phyloP scores from a whole-genome alignment of 2,113 vertebrate genomes.

The Chlorodrepanis virens region DNA sequence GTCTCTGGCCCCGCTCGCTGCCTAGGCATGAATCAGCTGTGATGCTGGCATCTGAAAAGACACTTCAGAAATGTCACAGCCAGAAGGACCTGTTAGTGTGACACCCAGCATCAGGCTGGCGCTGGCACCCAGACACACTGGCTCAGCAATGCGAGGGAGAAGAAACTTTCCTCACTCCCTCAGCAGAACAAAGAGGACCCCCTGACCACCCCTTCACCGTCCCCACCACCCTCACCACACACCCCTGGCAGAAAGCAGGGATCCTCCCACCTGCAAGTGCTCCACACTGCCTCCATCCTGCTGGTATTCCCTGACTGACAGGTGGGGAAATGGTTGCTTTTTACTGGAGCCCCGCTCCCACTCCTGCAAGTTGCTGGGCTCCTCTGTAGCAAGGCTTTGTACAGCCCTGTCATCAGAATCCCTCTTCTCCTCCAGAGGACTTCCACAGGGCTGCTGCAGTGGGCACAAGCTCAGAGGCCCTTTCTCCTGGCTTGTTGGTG shows the following conservation, averaged over 20 bases:
- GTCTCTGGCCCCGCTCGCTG: neutral
- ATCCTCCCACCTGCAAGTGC: neutral
- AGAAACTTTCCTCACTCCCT: neutral
- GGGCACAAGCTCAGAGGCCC: neutral
- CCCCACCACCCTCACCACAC: neutral
- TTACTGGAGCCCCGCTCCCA: neutral
- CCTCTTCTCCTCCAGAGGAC: neutral
- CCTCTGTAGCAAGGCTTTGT: neutral
- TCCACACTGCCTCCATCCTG: neutral
- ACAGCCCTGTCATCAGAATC: neutral
- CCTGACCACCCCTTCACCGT: accelerated
- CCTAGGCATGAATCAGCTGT: neutral
- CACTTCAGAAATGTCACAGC: neutral
- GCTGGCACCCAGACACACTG: accelerated
- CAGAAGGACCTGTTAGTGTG: neutral
- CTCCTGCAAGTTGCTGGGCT: neutral
- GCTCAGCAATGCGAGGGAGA: neutral
- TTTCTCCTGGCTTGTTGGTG: neutral
- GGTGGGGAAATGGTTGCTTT: neutral
- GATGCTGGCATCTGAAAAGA: neutral
- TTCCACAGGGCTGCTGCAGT: neutral
- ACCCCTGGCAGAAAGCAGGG: neutral
- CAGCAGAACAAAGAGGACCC: neutral
- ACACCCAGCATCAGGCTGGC: neutral
- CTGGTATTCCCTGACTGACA: neutral